Conservation (phyloP, 2,113 vertebrate species). For the Rallus limicola region DNA sequence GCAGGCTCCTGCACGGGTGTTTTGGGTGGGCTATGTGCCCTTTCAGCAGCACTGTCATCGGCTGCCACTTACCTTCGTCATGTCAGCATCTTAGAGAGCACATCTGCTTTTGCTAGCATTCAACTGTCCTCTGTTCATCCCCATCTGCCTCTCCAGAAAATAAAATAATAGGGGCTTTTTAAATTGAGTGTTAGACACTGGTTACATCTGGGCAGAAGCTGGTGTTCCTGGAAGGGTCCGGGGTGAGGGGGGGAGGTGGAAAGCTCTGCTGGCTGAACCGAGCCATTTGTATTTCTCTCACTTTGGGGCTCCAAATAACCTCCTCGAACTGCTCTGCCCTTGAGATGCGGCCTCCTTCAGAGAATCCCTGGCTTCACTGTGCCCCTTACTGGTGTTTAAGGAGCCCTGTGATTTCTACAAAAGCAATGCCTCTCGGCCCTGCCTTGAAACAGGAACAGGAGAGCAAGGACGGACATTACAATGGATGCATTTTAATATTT, state of each 20-base stretch:
- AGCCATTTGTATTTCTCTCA: not conserved
- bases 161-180: not conserved
- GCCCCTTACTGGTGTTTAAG: rapidly evolving
- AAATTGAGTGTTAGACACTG: not conserved
- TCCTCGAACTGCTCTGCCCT: not conserved
- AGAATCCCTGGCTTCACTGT: rapidly evolving
- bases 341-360: not conserved
- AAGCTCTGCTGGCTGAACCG: not conserved
- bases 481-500: not conserved
- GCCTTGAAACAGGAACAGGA: not conserved
- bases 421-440: not conserved
- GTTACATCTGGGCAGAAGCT: not conserved
- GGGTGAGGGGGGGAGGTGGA: too few relatives aligned
- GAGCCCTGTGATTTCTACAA: not conserved
- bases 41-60: not conserved
- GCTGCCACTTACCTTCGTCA: not conserved
- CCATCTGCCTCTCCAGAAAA: not conserved
- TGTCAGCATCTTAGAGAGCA: not conserved
- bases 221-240: not conserved
- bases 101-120: not conserved
- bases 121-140: not conserved
- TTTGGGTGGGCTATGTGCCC: not conserved
- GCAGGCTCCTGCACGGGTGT: too few relatives aligned
- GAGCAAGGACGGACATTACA: not conserved
- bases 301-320: not conserved